Base-by-base conservation (phyloP, 2,888 invertebrate species). In the Sialis fuliginosa region DNA sequence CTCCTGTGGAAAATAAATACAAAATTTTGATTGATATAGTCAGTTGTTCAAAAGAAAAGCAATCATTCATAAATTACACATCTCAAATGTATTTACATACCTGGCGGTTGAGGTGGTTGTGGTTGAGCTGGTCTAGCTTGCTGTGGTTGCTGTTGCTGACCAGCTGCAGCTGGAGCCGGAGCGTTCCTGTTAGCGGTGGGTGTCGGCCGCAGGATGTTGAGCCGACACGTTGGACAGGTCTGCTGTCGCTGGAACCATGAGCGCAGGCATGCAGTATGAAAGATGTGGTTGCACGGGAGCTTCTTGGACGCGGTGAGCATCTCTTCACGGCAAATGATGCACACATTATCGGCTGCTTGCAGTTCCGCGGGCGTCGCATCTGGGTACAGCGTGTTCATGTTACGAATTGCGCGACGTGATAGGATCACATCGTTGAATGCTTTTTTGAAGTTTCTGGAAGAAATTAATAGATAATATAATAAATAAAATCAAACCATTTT, bases 161-260 rank as follows among this genome's bases (percentile, higher is more conserved):
- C 48, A 33, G 48, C 52, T 41, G 50, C 59, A 46, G 58, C 60
- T 33, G 55, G 55, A 4, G 47, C 53, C 32, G 63, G 62, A 60
- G 57, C 53, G 5, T 66, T 66, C 40, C 65, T 65, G 31, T 70
- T 69, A 46, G 71, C 67, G 49, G 57, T 48, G 42, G 58, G 48
- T 5, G 58, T 48, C 6, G 58, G 60, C 5, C 75, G 69, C 54
- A 77, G 60, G 57, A 77, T 92, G 67, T 97, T 95, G 52, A 95
- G 73, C 9, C 96, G 78, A 63, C 98, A 99, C 5, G 98, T 99
- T 1, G 98, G 98, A 62, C 98, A 99, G 5, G 98, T 98, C 69
- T 99, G 98, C 64, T 99, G 98, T 6, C 98, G 79, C 69, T 98
- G 98, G 70, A 99, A 99, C 98, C 98, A 99, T 37, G 95, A 92